Evolutionary conservation across 2,797 vertebrate species (phyloP), one percentile per base, ranked within the genome.

Genomic region (Lagocephalus sceleratus): DNA sequence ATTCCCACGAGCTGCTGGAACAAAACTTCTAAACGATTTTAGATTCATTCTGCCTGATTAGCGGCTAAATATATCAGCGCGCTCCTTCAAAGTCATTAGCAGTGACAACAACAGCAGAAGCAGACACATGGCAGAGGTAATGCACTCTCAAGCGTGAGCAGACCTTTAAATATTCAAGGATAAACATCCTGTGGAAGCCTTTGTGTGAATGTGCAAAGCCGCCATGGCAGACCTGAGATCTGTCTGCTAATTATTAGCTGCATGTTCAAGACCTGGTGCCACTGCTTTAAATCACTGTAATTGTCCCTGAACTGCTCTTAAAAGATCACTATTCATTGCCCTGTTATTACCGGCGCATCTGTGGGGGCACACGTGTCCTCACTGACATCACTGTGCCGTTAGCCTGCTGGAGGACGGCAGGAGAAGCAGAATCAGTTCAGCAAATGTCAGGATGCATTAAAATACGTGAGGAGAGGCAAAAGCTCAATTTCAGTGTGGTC

Each of bases 321-420:
- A 87, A 87, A 79, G 81, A 86, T 84, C 75, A 75, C 77, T 69
- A 81, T 87, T 84, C 76, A 80, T 52, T 54, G 75, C 77, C 65
- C 84, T 47, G 16, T 84, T 86, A 89, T 90, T 88, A 90, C 84
- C 83, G 73, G 82, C 78, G 84, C 86, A 88, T 89, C 86, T 88
- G 88, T 20, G 69, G 54, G 40, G 62, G 64, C 77, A 64, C 78
- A 78, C 60, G 63, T 73, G 81, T 73, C 75, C 76, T 64, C 54
- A 41, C 59, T 83, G 84, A 86, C 81, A 82, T 85, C 78, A 76
- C 51, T 6, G 53, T 51, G 32, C 32, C 40, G 4, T n/a, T 16
- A 41, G 39, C 5, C 39, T 17, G n/a, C n/a, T 9, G 15, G 15
- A n/a, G n/a, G n/a, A 16, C 16, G 17, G 16, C n/a, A 8, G 5